phyloP scores from a whole-genome alignment of 2,888 invertebrate genomes.

The Eumerus sabulonum region DNA sequence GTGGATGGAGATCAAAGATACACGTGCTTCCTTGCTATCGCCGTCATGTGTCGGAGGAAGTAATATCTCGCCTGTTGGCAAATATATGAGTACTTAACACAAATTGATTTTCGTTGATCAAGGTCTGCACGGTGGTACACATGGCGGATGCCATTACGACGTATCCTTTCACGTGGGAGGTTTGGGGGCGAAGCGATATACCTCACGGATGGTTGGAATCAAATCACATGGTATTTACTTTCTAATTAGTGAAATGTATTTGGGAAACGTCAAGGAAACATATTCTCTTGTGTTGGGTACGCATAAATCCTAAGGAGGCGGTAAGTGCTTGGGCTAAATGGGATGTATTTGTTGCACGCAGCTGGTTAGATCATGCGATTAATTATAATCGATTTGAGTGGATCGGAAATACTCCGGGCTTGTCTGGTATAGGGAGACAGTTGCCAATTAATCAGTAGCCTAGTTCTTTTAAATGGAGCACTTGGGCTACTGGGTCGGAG shows the following conservation, averaged over 20 bases:
- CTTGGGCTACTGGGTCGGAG: no score
- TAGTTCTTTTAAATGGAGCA: no score
- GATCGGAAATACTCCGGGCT: no score
- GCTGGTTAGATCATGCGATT: neutral
- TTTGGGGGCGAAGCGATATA: neutral
- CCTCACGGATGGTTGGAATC: slow-evolving; percentile 31
- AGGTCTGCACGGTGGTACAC: slow-evolving; percentile 18
- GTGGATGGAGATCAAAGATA: slow-evolving; percentile 43
- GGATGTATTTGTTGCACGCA: neutral
- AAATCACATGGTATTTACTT: slow-evolving; percentile 63
- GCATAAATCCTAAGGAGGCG: neutral
- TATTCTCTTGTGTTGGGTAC: neutral
- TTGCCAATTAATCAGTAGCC: no score
- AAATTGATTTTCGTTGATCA: slow-evolving; percentile 62
- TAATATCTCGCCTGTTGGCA: slow-evolving; percentile 47
- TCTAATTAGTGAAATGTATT: slow-evolving; percentile 62
- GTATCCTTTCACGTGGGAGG: slow-evolving; percentile 6
- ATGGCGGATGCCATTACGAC: slow-evolving; percentile 36
- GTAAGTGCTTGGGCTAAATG: neutral
- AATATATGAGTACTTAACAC: slow-evolving; percentile 63
- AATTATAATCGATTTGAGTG: neutral
- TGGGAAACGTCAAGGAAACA: slow-evolving; percentile 12
- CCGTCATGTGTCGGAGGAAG: slow-evolving; percentile 19
- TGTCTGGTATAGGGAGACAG: no score
- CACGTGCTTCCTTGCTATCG: slow-evolving; percentile 5